Percentiles rank a stretch among this genome's conserved stretches.
phyloP scores from a whole-genome alignment of 2,888 invertebrate species.

The Crossocerus cetratus region DNA sequence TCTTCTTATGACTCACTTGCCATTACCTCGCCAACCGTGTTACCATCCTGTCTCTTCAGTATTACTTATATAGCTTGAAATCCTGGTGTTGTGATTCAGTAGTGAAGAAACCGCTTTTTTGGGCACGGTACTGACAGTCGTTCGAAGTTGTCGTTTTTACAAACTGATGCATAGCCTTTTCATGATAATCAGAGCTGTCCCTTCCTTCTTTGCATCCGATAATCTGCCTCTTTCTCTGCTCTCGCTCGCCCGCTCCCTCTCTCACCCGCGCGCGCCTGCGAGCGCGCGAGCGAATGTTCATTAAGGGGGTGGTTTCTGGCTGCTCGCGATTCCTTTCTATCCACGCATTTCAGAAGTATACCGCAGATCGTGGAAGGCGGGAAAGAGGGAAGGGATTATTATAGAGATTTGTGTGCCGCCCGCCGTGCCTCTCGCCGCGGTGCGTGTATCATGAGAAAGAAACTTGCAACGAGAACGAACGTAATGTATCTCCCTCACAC shows the following conservation, averaged over 20 bases:
- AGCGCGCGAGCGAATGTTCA: too few relatives aligned
- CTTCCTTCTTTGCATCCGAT: slow-evolving; percentile 47
- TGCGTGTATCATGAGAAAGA: slow-evolving; percentile 36
- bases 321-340: background rate
- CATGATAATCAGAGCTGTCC: slow-evolving; percentile 31
- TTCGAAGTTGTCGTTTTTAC: slow-evolving; percentile 59
- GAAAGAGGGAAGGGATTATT: slow-evolving; percentile 53
- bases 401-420: too few relatives aligned
- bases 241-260: background rate
- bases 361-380: background rate
- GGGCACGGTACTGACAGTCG: slow-evolving; percentile 72
- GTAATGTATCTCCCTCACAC: slow-evolving; percentile 63
- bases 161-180: slow-evolving; percentile 32
- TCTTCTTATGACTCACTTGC: slow-evolving; percentile 62
- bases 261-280: too few relatives aligned
- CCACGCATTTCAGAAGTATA: background rate
- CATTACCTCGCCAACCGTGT: slow-evolving; percentile 65
- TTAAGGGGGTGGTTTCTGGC: background rate
- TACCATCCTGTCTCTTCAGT: slow-evolving; percentile 63
- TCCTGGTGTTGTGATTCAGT: slow-evolving; percentile 74
- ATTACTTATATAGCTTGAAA: slow-evolving; percentile 70
- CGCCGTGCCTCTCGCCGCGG: slow-evolving; percentile 41
- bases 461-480: slow-evolving; percentile 66
- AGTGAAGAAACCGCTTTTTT: slow-evolving; percentile 72
- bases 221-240: background rate